Evolutionary conservation across 1,140 invertebrate species (phyloP).

Genomic region (Euschistus heros): DNA sequence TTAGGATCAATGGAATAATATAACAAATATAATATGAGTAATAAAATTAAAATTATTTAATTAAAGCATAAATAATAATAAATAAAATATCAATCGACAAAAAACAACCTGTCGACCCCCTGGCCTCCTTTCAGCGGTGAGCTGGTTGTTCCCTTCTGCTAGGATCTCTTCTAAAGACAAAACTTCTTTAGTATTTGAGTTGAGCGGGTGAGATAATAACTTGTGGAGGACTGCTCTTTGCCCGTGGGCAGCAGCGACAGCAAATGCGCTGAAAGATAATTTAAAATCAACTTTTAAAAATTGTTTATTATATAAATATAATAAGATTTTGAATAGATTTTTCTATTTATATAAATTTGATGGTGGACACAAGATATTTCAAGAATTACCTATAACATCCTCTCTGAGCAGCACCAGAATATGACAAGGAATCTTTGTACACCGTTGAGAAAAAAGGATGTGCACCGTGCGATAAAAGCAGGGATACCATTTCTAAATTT

Average conservation of each 20-base stretch:
- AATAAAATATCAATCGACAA: too few relatives aligned
- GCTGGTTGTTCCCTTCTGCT: constrained; percentile 55
- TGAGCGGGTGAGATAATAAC: constrained; percentile 62
- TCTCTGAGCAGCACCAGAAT: constrained; percentile 70
- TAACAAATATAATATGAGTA: too few relatives aligned
- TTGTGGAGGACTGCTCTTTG: constrained; percentile 65
- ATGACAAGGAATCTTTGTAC: constrained; percentile 69
- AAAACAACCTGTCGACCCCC: constrained; percentile 25
- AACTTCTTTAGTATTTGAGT: constrained; percentile 54
- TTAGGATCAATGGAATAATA: too few relatives aligned
- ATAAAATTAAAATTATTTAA: not conserved
- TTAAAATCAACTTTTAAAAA: not conserved
- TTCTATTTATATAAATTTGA: not conserved
- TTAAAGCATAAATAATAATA: not conserved
- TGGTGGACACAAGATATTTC: not conserved
- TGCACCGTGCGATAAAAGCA: constrained; percentile 69
- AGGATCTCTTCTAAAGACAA: constrained; percentile 81
- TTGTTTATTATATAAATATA: not conserved
- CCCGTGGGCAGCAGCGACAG: constrained; percentile 76
- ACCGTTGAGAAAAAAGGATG: constrained; percentile 77
- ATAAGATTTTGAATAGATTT: not conserved
- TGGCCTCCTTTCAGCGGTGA: constrained; percentile 32
- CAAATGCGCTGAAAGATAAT: constrained; percentile 52
- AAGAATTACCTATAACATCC: constrained; percentile 57
- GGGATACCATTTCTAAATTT: constrained; percentile 65